Conservation (phyloP, 2,113 vertebrate genomes). For the Oreotragus oreotragus region DNA sequence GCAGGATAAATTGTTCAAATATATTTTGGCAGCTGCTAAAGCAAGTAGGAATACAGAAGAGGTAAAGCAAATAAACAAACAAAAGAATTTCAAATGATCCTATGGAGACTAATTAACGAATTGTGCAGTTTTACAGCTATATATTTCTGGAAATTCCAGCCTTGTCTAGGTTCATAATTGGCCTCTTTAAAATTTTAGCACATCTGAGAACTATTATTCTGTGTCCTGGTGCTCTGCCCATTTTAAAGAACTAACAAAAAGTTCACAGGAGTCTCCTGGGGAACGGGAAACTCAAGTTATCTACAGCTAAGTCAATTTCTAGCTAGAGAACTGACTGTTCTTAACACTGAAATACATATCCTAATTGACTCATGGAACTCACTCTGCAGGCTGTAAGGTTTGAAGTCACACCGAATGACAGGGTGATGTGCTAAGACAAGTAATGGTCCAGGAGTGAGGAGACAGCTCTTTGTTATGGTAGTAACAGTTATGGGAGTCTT, state of each 20-base stretch:
- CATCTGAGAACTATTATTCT: neutral
- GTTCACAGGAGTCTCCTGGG: neutral
- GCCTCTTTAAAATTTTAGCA: conserved; percentile 4
- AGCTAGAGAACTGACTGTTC: neutral
- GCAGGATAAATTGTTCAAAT: conserved; percentile 53
- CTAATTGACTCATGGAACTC: conserved; percentile 16
- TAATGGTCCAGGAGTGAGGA: neutral
- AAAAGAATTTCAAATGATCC: conserved; percentile 16
- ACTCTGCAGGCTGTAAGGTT: neutral
- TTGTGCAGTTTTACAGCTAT: neutral
- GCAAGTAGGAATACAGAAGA: neutral
- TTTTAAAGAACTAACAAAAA: conserved; percentile 14
- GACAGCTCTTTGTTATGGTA: neutral
- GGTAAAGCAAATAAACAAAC: neutral
- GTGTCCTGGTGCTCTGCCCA: neutral
- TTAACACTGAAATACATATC: conserved; percentile 16
- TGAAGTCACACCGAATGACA: neutral
- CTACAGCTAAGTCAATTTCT: conserved; percentile 7
- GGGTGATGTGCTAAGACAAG: conserved; percentile 11
- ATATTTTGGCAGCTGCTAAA: conserved; percentile 50
- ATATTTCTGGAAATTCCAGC: neutral
- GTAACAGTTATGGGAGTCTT: neutral
- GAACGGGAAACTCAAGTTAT: conserved; percentile 30
- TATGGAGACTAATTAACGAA: conserved; percentile 25
- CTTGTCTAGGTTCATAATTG: neutral